Base-by-base conservation (phyloP, 92 coral and sea anemone genomes). In the Meandrina meandrites region DNA sequence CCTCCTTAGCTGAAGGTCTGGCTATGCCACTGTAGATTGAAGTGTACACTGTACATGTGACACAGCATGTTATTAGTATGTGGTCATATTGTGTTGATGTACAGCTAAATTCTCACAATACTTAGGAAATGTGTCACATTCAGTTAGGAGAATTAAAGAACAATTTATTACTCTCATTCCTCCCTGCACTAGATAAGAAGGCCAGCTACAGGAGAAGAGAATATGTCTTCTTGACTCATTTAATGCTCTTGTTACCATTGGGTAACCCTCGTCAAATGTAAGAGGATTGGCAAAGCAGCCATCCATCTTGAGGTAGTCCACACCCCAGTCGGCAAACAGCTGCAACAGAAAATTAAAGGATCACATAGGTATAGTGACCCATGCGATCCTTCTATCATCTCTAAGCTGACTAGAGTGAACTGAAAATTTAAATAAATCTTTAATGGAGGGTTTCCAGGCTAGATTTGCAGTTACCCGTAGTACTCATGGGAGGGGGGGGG, bases 161-260 rank as follows among this genome's bases (percentile, higher is more conserved):
- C n/a, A n/a, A n/a, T n/a, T n/a, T n/a, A n/a, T n/a, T 58, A 93
- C 94, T 58, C 56, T 89, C 81, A 84, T 84, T 21, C 94, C 91
- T 10, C 86, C 88, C 77, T 88, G 91, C 13, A 93, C 86, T 53
- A 84, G 96, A 78, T 93, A 93, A 14, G 89, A 90, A 18, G 96
- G 96, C 96, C 96, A 93, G 57, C 96, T 93, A 69, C 96, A 93
- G 0, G 94, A 91, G 80, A 74, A 93, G 88, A 91, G 87, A 13
- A 93, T 89, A 83, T 89, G 88, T 73, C 91, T 86, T 75, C 96
- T 93, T 17, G 96, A 89, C 22, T 90, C 94, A 60, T 93, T 93
- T 21, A 93, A 85, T 36, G 82, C 83, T 32, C 79, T 83, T 30
- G 94, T 76, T 4, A 92, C 93, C 31, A 74, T 28, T 12, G 96